Conservation (phyloP, 1,140 invertebrate genomes). For the Penaeus indicus region DNA sequence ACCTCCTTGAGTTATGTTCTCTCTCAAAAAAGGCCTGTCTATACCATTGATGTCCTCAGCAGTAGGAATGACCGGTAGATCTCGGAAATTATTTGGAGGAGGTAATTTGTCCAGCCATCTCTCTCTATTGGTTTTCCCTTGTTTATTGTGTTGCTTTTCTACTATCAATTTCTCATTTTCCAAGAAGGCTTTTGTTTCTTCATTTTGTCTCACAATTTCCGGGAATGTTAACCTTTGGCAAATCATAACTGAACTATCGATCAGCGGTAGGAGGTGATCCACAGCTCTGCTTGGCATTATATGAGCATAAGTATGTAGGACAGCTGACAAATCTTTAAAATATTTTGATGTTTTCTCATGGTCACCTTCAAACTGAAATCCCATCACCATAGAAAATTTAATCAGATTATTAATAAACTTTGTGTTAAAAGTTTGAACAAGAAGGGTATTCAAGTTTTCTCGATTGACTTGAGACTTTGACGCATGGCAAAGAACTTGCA, state of each 20-base stretch:
- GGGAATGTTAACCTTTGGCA: too few species aligned
- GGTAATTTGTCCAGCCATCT: neutral
- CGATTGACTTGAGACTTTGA: neutral
- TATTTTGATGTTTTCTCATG: neutral
- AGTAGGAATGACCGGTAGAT: constrained; percentile 36
- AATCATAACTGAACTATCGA: too few species aligned
- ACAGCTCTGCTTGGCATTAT: neutral
- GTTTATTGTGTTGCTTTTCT: too few species aligned
- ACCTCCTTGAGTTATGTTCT: constrained; percentile 75
- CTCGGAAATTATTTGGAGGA: constrained; percentile 43
- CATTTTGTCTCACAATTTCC: too few species aligned
- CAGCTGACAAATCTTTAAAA: constrained; percentile 12
- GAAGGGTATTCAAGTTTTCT: constrained; percentile 21
- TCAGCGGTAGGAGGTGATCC: too few species aligned
- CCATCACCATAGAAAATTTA: neutral
- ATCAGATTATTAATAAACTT: constrained; percentile 29
- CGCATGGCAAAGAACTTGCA: neutral
- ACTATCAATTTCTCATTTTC: too few species aligned
- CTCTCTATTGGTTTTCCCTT: too few species aligned
- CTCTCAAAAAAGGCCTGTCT: constrained; percentile 71
- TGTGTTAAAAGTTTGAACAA: neutral
- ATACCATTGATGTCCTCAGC: neutral
- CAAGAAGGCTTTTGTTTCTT: too few species aligned
- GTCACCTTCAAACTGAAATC: neutral
- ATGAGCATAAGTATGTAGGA: neutral